These are phyloP conservation scores for Epinephelus coioides DNA, from an alignment of 2,797 vertebrate species.

Conservation along the genomic window DNA sequence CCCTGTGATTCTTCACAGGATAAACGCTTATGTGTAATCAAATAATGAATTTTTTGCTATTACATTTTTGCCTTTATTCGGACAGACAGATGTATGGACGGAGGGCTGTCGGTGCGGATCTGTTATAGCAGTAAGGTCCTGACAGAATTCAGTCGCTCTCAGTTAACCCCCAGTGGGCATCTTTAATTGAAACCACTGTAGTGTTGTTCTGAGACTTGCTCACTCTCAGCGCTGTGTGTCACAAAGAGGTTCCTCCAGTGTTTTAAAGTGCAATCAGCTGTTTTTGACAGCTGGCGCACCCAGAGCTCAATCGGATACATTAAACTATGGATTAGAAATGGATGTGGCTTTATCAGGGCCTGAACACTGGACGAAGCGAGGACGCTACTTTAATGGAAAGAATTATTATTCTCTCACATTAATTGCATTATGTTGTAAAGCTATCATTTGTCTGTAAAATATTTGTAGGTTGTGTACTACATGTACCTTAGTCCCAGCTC, in stretches of 20 bases:
- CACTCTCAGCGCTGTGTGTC: background rate
- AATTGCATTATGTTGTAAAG: too few relatives aligned
- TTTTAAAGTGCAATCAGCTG: slow-evolving; percentile 47
- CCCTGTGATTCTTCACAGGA: too few relatives aligned
- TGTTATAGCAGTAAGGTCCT: slow-evolving; percentile 26
- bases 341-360: slow-evolving; percentile 8
- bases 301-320: slow-evolving; percentile 18
- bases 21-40: too few relatives aligned
- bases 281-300: slow-evolving; percentile 34
- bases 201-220: slow-evolving; percentile 18
- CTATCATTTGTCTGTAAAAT: too few relatives aligned
- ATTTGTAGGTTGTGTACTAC: too few relatives aligned
- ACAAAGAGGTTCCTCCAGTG: slow-evolving; percentile 5
- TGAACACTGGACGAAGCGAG: too few relatives aligned
- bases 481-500: too few relatives aligned
- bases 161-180: slow-evolving; percentile 26
- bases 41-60: background rate
- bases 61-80: background rate
- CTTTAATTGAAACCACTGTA: slow-evolving; percentile 26
- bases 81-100: background rate
- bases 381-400: too few relatives aligned
- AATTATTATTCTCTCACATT: too few relatives aligned
- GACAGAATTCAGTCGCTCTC: slow-evolving; percentile 19
- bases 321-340: slow-evolving; percentile 24
- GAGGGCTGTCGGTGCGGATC: background rate